phyloP scores from a whole-genome alignment of 2,797 vertebrate genomes.

The Hirundo rustica region DNA sequence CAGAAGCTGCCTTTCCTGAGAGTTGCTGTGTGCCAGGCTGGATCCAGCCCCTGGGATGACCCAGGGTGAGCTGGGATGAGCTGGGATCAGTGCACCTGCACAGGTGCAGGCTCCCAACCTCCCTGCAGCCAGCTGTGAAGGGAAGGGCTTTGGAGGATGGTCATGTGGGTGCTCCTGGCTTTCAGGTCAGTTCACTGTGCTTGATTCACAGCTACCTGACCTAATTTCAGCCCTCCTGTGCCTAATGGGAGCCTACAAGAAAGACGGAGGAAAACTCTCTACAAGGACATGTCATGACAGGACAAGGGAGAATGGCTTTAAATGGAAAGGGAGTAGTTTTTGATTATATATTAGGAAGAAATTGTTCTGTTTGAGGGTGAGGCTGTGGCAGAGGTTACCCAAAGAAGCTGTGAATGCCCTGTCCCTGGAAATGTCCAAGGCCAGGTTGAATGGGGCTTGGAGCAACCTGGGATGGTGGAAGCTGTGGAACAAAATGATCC shows the following conservation, averaged over 20 bases:
- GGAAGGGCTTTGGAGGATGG: fast-evolving
- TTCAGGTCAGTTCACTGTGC: not conserved
- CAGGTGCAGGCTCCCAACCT: not conserved
- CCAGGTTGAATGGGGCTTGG: not conserved
- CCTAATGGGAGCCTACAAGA: not conserved
- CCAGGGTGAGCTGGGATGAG: not conserved
- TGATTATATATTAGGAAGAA: not conserved
- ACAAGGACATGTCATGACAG: not conserved
- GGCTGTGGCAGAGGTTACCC: not conserved
- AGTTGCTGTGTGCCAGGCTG: fast-evolving
- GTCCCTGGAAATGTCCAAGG: not conserved
- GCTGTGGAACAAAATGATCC: not conserved
- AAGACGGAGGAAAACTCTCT: not conserved
- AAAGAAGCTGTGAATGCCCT: not conserved
- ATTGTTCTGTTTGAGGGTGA: not conserved
- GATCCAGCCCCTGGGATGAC: not conserved
- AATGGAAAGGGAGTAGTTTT: not conserved
- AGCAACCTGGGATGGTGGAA: not conserved
- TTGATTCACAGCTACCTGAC: not conserved
- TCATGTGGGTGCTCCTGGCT: not conserved
- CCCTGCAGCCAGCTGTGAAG: not conserved
- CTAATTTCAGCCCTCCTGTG: not conserved
- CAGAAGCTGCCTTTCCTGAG: not conserved
- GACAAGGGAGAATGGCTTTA: not conserved
- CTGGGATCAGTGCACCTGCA: not conserved